Percentiles rank a stretch among this genome's conserved stretches.
Conservation (phyloP, 1,140 invertebrate species). For the Pararge aegeria region DNA sequence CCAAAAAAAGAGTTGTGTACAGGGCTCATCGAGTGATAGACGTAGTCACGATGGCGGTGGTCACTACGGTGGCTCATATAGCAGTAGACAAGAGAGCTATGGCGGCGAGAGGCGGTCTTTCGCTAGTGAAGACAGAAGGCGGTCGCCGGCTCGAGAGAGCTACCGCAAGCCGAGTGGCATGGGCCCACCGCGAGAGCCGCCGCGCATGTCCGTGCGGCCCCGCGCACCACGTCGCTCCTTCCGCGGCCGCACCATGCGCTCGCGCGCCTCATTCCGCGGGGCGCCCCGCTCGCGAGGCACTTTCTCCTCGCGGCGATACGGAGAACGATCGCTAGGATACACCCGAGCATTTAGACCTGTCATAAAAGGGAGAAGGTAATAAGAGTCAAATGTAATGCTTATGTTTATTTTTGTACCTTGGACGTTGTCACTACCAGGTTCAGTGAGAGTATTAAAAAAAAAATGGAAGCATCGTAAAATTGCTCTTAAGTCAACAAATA, state of each 20-base stretch:
- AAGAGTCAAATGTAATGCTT: constrained; percentile 30
- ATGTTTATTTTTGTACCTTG: constrained; percentile 18
- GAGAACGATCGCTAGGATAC: constrained; percentile 61
- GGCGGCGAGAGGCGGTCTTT: constrained; percentile 68
- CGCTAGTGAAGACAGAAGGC: constrained; percentile 66
- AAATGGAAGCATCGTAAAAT: constrained; percentile 2
- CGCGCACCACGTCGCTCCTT: constrained; percentile 70
- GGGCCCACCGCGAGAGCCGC: constrained; percentile 69
- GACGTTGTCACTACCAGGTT: neutral
- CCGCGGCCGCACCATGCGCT: constrained; percentile 69
- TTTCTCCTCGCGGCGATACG: constrained; percentile 61
- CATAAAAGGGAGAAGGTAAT: constrained; percentile 72
- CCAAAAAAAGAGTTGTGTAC: constrained; percentile 76
- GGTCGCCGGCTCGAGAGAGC: constrained; percentile 66
- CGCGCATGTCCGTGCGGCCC: constrained; percentile 45
- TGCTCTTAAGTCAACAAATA: neutral
- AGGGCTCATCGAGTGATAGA: constrained; percentile 77
- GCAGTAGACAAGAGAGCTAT: constrained; percentile 74
- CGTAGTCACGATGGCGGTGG: constrained; percentile 76
- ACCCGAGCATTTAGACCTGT: constrained; percentile 61
- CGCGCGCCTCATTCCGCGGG: constrained; percentile 67
- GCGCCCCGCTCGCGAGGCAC: constrained; percentile 61
- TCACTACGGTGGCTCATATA: constrained; percentile 72
- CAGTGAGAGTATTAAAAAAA: neutral
- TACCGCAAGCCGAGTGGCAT: constrained; percentile 74